Conservation (phyloP, 2,113 vertebrate genomes). For the Hirundichthys speculiger region DNA sequence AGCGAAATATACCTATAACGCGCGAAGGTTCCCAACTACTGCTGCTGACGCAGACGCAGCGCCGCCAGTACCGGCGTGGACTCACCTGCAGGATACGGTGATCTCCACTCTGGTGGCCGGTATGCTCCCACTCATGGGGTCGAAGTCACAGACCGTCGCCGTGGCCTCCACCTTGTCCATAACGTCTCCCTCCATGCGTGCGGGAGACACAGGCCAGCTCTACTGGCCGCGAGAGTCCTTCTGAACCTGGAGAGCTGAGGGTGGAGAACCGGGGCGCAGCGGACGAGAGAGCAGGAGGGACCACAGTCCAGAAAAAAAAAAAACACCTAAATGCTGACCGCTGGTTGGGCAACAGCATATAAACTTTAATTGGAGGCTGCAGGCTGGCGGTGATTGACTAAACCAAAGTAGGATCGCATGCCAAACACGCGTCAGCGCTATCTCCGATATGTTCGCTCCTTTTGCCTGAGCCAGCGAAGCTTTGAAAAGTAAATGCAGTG, state of each 20-base stretch:
- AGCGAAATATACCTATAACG: neutral
- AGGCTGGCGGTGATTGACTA: slow-evolving; percentile 15
- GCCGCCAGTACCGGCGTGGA: neutral
- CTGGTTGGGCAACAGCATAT: slow-evolving; percentile 58
- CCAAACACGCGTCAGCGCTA: slow-evolving; percentile 37
- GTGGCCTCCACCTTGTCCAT: slow-evolving; percentile 89
- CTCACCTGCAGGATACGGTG: slow-evolving; percentile 94
- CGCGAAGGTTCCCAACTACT: slow-evolving; percentile 28
- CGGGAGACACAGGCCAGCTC: slow-evolving; percentile 69
- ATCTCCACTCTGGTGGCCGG: slow-evolving; percentile 96
- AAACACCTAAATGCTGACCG: slow-evolving; percentile 56
- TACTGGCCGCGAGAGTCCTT: slow-evolving; percentile 57
- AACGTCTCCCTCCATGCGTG: slow-evolving; percentile 83
- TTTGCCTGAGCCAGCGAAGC: slow-evolving; percentile 55
- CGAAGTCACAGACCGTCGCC: slow-evolving; percentile 87
- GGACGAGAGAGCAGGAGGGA: slow-evolving; percentile 11
- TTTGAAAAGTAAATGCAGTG: slow-evolving; percentile 72
- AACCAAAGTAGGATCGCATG: slow-evolving; percentile 32
- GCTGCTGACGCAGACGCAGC: slow-evolving; percentile 12
- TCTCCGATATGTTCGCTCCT: slow-evolving; percentile 48
- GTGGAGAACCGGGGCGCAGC: slow-evolving; percentile 44
- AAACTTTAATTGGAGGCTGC: slow-evolving; percentile 60
- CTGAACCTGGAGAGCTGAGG: slow-evolving; percentile 40
- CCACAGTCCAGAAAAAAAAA: slow-evolving; percentile 41
- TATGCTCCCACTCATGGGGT: slow-evolving; percentile 87